phyloP scores from a whole-genome alignment of 2,113 vertebrate genomes.

The Paratilapia polleni region DNA sequence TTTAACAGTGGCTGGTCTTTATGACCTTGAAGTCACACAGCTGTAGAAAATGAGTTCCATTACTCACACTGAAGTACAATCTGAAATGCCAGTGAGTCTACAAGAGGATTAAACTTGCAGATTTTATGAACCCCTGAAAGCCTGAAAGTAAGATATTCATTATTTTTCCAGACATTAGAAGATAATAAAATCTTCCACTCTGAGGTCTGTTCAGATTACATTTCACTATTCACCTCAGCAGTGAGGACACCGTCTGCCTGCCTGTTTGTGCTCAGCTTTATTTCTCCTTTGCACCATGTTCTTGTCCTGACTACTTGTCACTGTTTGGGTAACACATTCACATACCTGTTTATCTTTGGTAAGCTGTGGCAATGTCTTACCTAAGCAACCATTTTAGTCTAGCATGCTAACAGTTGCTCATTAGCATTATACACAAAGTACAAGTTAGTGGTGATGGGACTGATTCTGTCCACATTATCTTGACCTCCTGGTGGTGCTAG shows the following conservation, averaged over 20 bases:
- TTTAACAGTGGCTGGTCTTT: background rate
- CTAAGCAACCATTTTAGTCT: background rate
- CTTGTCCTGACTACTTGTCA: background rate
- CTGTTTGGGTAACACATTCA: background rate
- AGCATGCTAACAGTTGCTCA: background rate
- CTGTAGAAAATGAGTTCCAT: constrained; percentile 2
- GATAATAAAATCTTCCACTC: constrained; percentile 17
- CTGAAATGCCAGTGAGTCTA: background rate
- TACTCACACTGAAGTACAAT: background rate
- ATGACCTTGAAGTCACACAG: background rate
- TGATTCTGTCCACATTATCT: background rate
- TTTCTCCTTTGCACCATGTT: background rate
- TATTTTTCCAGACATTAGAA: constrained; percentile 9
- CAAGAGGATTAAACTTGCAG: constrained; percentile 1
- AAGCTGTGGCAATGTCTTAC: background rate
- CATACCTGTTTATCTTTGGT: background rate
- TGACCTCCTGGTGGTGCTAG: background rate
- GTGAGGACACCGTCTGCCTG: background rate
- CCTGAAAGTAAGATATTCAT: background rate
- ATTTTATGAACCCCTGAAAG: constrained; percentile 18
- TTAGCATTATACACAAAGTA: too few species aligned
- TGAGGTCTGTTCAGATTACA: background rate
- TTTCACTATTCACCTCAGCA: constrained; percentile 8
- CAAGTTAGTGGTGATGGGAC: background rate
- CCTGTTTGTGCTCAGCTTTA: background rate